A percentile compares a stretch with the other conserved stretches of the same genome.
phyloP scores from a whole-genome alignment of 2,113 vertebrate species.

The Cyanoramphus novaezelandiae region DNA sequence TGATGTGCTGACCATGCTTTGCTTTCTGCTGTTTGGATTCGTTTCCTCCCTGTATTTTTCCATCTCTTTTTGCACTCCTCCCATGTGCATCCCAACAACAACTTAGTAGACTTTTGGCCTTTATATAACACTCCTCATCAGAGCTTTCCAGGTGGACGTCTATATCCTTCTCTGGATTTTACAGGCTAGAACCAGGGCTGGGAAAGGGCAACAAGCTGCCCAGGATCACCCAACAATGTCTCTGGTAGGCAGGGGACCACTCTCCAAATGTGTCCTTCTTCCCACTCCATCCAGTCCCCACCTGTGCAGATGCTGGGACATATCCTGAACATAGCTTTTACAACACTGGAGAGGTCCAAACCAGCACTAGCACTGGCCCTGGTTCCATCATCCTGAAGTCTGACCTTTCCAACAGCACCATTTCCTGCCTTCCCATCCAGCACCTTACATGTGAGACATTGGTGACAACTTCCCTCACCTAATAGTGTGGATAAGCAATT shows the following conservation, averaged over 20 bases:
- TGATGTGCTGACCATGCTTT: fast-evolving
- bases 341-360: background rate
- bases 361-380: background rate
- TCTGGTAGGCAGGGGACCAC: background rate
- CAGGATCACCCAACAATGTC: background rate
- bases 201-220: background rate
- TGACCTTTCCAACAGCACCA: background rate
- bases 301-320: background rate
- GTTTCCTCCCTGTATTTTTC: background rate
- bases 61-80: fast-evolving
- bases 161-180: background rate
- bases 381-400: background rate
- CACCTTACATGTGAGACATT: fast-evolving
- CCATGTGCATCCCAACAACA: background rate
- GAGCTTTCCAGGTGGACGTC: background rate
- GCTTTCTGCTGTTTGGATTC: background rate
- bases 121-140: background rate
- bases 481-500: background rate
- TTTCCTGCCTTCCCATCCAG: background rate
- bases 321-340: background rate
- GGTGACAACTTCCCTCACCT: background rate
- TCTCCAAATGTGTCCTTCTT: background rate
- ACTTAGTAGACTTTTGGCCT: background rate
- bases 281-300: background rate
- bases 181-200: background rate